Conservation (phyloP, 1,140 invertebrate species). For the Aphelinus atriplicis region DNA sequence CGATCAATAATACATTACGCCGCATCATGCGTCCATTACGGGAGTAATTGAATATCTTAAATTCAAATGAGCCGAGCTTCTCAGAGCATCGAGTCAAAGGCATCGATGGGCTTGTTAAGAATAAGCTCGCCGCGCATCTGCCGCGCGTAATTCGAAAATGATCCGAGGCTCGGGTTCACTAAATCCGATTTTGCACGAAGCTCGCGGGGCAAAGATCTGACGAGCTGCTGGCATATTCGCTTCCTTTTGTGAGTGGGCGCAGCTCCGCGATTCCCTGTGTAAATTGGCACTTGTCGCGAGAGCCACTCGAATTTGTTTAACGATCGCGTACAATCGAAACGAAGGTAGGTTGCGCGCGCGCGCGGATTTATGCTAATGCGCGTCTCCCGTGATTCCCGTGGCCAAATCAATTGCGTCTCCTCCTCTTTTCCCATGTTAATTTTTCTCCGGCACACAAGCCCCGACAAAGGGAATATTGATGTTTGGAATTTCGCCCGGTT, state of each 20-base stretch:
- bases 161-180: slow-evolving; percentile 4
- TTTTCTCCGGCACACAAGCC: background rate
- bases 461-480: background rate
- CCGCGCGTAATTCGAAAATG: slow-evolving; percentile 28
- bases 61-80: slow-evolving; percentile 23
- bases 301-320: slow-evolving; percentile 36
- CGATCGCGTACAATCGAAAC: slow-evolving; percentile 8
- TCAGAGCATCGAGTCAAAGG: background rate
- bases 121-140: background rate
- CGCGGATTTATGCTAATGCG: slow-evolving; percentile 13
- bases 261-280: slow-evolving; percentile 14
- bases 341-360: background rate
- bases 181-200: slow-evolving; percentile 34
- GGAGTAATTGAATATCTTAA: slow-evolving; percentile 22
- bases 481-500: background rate
- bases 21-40: slow-evolving; percentile 6
- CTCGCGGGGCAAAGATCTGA: background rate
- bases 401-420: slow-evolving; percentile 21
- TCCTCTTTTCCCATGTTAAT: background rate
- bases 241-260: no score
- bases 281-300: slow-evolving; percentile 37
- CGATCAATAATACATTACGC: slow-evolving; percentile 6
- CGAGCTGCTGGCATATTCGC: no score
- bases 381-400: background rate
- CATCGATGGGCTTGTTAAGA: slow-evolving; percentile 28